These are phyloP conservation scores for Chaetodon trifasciatus DNA, from an alignment of 2,797 vertebrate genomes.

Conservation along the genomic window DNA sequence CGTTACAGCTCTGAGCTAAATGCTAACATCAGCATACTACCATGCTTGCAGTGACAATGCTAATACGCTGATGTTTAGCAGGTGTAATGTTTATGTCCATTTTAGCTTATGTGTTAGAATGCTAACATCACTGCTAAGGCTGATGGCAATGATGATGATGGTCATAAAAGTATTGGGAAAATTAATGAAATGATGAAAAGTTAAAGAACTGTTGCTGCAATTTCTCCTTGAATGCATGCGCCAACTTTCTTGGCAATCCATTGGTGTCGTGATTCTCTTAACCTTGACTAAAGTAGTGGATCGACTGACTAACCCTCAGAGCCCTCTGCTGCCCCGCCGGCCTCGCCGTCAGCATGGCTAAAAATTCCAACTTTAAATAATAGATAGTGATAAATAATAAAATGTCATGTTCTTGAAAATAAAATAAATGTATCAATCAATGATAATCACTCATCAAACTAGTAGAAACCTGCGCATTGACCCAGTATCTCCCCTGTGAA, in stretches of 20 bases:
- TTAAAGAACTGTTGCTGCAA: no score
- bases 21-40: not conserved
- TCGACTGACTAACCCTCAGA: no score
- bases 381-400: not conserved
- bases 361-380: not conserved
- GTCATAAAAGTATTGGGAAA: no score
- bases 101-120: not conserved
- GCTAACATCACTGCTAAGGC: not conserved
- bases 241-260: no score
- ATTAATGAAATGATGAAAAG: no score
- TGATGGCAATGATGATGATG: not conserved
- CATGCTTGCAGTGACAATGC: no score
- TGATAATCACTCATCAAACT: not conserved
- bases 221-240: no score
- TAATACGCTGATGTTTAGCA: no score
- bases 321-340: no score
- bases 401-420: not conserved
- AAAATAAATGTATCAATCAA: not conserved
- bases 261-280: no score
- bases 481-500: not conserved
- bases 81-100: not conserved
- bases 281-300: not conserved
- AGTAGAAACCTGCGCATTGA: not conserved
- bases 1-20: no score
- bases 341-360: no score